Evolutionary conservation across 2,888 invertebrate species (phyloP).

Genomic region (Drosophila histrio): DNA sequence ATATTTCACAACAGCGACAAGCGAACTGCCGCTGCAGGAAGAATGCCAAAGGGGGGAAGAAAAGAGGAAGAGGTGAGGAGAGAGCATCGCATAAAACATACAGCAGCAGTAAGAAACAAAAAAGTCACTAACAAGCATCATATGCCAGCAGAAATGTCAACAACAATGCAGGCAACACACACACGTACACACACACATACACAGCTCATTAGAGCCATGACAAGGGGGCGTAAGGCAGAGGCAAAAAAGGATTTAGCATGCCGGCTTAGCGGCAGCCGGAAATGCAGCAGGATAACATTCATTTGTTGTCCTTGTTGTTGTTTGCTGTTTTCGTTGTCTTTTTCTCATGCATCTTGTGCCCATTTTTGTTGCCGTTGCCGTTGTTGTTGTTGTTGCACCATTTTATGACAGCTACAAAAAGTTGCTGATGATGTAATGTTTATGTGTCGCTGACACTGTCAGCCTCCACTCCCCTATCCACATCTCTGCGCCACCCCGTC

Average conservation of each 20-base stretch:
- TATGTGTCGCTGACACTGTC: constrained; percentile 76
- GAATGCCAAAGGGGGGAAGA: constrained; percentile 1
- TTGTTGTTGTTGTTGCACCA: constrained; percentile 39
- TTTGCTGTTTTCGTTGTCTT: constrained; percentile 45
- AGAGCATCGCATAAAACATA: constrained; percentile 55
- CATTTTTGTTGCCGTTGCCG: constrained; percentile 19
- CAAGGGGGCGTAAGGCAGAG: constrained; percentile 16
- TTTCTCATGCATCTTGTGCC: constrained; percentile 55
- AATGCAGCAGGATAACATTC: constrained; percentile 74
- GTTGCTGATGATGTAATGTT: constrained; percentile 78
- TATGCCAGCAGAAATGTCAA: constrained; percentile 80
- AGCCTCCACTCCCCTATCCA: background rate
- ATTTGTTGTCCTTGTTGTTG: constrained; percentile 68
- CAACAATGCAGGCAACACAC: constrained; percentile 63
- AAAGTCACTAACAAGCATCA: constrained; percentile 78
- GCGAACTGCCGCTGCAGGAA: constrained; percentile 42
- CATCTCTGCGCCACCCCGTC: constrained; percentile 24
- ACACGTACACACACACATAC: constrained; percentile 40
- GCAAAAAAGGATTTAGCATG: constrained; percentile 63
- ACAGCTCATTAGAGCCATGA: constrained; percentile 73
- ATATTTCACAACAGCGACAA: constrained; percentile 74
- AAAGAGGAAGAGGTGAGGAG: background rate
- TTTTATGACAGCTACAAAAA: constrained; percentile 75
- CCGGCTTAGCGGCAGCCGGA: constrained; percentile 75
- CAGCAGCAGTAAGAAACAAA: constrained; percentile 60